Evolutionary conservation across 2,113 vertebrate species (phyloP), one percentile per base, ranked within the genome.

Genomic region (Pampusana beccarii): DNA sequence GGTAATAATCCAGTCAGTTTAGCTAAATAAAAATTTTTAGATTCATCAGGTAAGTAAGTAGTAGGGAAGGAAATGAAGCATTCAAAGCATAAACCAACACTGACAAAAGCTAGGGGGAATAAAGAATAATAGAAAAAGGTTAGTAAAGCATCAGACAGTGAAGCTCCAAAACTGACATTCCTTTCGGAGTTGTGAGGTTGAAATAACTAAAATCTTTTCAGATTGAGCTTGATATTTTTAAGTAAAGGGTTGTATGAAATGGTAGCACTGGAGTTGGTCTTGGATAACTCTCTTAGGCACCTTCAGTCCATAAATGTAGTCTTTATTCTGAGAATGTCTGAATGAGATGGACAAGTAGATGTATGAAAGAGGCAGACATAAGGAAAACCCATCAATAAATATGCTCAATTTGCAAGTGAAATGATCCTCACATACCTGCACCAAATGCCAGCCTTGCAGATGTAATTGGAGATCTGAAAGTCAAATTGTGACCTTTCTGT

Each of bases 401-500:
- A 53, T 13, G 36, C 20, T 93, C 7, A 10, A 83, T 96, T 96
- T 96, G 80, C 95, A 96, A 95, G 90, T 79, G 48, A 93, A 96
- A 96, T 93, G 38, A 86, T 94, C 69, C 79, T 36, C 33, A 53
- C 64, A 70, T 33, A 74, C 74, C 80, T 2, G 6, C 21, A 92
- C 29, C 70, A 88, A 81, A 77, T 54, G 65, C 61, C 92, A 94
- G 83, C 48, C 57, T 94, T 91, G 79, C 65, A 96, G 66, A 92
- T 84, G 73, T 85, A 95, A 85, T 2, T 75, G 61, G 50, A 89
- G 80, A 94, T 95, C 65, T 96, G 90, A 95, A 97, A 96, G 93
- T 92, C 92, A 96, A 93, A 95, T 96, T 89, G 46, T 85, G 86
- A 94, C 86, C 88, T 91, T 94, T 91, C 44, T 73, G 61, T 29